Evolutionary conservation across 2,113 vertebrate genomes (phyloP).

Genomic region (Ploceus nigricollis): DNA sequence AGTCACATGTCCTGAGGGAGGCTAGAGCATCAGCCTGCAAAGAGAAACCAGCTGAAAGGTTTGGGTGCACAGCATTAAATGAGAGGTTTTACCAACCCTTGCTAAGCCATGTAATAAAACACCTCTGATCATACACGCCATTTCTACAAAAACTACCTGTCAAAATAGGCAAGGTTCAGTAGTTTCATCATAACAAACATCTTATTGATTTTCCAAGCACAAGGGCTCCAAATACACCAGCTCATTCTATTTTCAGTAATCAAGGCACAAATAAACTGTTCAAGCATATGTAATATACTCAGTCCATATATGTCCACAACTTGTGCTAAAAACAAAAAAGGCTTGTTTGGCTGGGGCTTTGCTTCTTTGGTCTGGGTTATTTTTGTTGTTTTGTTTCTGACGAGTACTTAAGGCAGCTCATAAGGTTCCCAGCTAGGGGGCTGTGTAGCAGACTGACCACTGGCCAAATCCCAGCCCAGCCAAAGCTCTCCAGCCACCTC

Average conservation of each 20-base stretch:
- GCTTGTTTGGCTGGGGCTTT: not conserved
- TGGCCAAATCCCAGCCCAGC: not conserved
- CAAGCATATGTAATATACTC: not conserved
- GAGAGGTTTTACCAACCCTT: not conserved
- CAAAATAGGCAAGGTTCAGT: not conserved
- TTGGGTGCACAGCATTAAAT: not conserved
- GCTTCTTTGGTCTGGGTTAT: not conserved
- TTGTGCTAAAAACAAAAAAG: not conserved
- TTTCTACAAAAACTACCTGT: not conserved
- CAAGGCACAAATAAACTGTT: not conserved
- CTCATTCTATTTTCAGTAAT: not conserved
- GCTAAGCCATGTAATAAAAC: not conserved
- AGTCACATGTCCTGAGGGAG: not conserved
- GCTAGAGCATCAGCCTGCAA: not conserved
- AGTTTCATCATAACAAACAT: not conserved
- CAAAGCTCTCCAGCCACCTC: not conserved
- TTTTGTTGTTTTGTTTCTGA: not conserved
- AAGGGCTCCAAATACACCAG: not conserved
- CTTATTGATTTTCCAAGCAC: not conserved
- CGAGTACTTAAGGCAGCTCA: fast-evolving
- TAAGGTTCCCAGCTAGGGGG: not conserved
- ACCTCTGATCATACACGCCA: not conserved
- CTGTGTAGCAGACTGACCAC: fast-evolving
- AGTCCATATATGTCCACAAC: not conserved
- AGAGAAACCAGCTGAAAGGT: not conserved